Base-by-base conservation (phyloP, 2,797 vertebrate genomes). In the Anguilla marmorata region DNA sequence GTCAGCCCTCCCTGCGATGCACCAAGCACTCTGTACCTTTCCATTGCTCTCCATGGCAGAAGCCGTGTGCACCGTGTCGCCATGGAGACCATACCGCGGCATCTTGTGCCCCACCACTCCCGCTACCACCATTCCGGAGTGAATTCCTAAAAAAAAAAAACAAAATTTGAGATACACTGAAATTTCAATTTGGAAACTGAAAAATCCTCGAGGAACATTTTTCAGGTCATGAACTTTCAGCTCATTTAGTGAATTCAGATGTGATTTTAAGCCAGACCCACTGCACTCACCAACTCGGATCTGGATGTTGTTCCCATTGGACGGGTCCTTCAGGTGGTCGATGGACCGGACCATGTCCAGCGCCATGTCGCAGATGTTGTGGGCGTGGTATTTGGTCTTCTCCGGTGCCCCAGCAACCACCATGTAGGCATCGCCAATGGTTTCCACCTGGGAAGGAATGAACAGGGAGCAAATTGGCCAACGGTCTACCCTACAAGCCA, bases 361-460 rank as follows among this genome's bases (percentile, higher is more conserved):
- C 8, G 95, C 95, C 95, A 96, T 96, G 95, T 96, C 96, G 85
- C 96, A 96, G 87, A 96, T 96, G 90, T 96, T 96, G 85, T 96
- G 95, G 24, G 95, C 94, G 0, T 96, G 95, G 90, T 94, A 96
- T 88, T 95, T 96, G 3, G 95, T 96, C 92, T 96, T 96, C 90
- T 96, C 96, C 0, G 95, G 96, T 60, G 95, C 93, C 1, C 95
- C 95, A 0, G 95, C 95, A 9, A 95, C 95, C 80, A 96, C 95
- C 92, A 96, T 96, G 91, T 96, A 96, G 14, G 96, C 96, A 79
- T 95, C 95, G 30, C 95, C 95, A 2, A 96, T 96, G 11, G 95
- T 96, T 89, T 96, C 95, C 19, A 96, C 95, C 95, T 96, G 88
- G 27, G 82, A 84, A 50, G 50, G 0, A 84, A n/a, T 45, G 19